Percentiles rank a stretch among this genome's conserved stretches.
phyloP scores from a whole-genome alignment of 2,888 invertebrate genomes.

The Nymphalis polychloros region DNA sequence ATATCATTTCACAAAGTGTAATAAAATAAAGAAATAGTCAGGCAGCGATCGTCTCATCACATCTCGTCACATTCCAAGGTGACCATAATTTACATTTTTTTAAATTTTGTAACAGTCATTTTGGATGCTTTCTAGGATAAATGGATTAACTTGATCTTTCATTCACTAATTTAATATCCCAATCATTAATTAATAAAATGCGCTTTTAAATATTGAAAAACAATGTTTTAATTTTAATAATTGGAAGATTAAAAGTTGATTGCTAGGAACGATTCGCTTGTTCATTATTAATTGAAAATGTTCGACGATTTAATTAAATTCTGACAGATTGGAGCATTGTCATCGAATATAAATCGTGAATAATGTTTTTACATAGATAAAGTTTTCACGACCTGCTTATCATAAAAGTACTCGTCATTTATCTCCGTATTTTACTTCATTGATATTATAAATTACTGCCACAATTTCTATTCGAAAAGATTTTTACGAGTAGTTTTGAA shows the following conservation, averaged over 20 bases:
- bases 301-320: conserved; percentile 17
- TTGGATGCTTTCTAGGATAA: no score
- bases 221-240: conserved; percentile 1
- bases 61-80: no score
- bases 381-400: neutral
- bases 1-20: no score
- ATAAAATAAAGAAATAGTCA: no score
- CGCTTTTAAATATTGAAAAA: neutral
- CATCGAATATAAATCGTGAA: conserved; percentile 5
- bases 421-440: neutral
- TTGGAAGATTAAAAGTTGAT: conserved; percentile 1
- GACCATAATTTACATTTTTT: no score
- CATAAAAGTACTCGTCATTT: neutral
- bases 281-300: conserved; percentile 17
- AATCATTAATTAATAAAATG: neutral
- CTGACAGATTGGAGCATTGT: conserved; percentile 19
- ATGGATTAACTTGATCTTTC: no score
- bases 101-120: no score
- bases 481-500: no score
- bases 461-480: no score
- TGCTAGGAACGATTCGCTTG: neutral
- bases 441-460: neutral
- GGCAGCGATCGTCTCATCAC: no score
- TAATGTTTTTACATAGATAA: conserved; percentile 3
- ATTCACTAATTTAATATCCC: no score